phyloP scores from a whole-genome alignment of 2,113 vertebrate genomes.

The Columbina picui region DNA sequence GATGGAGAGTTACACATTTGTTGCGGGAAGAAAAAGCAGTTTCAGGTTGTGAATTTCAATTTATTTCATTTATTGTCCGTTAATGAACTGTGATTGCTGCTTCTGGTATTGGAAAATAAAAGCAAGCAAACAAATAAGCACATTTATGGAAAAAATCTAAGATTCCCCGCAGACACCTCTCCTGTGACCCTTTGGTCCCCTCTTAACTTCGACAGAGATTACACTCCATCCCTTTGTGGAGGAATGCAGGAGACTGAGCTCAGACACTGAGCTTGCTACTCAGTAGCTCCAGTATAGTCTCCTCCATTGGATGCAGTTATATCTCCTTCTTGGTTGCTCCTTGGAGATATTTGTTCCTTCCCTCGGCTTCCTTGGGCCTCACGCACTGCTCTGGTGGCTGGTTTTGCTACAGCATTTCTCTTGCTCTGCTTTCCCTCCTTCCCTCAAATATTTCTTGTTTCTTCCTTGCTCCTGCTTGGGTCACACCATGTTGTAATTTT shows the following conservation, averaged over 20 bases:
- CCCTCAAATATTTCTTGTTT: not conserved
- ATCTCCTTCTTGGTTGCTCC: not conserved
- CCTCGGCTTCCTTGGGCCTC: not conserved
- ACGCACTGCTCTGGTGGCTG: not conserved
- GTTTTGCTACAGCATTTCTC: not conserved
- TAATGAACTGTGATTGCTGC: not conserved
- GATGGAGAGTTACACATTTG: not conserved
- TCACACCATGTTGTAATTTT: not conserved
- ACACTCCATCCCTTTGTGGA: fast-evolving
- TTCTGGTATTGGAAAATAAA: not conserved
- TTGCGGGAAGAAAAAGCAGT: not conserved
- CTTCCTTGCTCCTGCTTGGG: not conserved
- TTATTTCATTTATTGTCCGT: not conserved
- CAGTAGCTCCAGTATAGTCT: not conserved
- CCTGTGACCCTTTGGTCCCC: fast-evolving
- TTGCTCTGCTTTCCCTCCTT: not conserved
- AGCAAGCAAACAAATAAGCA: not conserved
- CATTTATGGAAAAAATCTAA: not conserved
- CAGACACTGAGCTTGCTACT: not conserved
- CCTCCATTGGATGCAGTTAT: fast-evolving
- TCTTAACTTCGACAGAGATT: fast-evolving
- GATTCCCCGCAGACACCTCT: not conserved
- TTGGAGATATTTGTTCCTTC: not conserved
- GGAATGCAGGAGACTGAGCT: not conserved
- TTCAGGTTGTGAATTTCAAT: not conserved